These are phyloP conservation scores for Bombus picipes DNA, from an alignment of 1,140 invertebrate species.

Conservation along the genomic window DNA sequence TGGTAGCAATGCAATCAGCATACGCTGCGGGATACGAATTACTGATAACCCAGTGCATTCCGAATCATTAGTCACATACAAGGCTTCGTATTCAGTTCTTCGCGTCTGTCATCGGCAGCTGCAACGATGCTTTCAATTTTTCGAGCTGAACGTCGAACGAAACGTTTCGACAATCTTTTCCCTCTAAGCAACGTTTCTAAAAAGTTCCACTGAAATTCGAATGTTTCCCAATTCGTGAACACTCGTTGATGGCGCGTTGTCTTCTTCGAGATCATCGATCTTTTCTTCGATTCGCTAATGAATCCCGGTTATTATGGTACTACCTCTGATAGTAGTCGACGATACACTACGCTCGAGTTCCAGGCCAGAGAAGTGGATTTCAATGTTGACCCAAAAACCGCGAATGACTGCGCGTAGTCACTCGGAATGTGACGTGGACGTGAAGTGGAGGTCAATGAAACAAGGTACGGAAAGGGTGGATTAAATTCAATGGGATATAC, in stretches of 20 bases:
- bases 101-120: not conserved
- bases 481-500: conserved; percentile 8
- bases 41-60: not conserved
- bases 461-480: not conserved
- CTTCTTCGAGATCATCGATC: conserved; percentile 18
- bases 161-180: not conserved
- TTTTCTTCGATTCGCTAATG: conserved; percentile 10
- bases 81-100: not conserved
- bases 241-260: not conserved
- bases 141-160: not conserved
- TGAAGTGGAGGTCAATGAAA: conserved; percentile 19
- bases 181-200: no score
- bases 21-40: not conserved
- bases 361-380: conserved; percentile 45
- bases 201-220: not conserved
- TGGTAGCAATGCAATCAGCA: not conserved
- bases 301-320: conserved; percentile 31
- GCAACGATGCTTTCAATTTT: not conserved
- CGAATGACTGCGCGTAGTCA: conserved; percentile 28
- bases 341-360: conserved; percentile 9
- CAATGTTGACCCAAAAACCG: conserved; percentile 51
- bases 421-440: conserved; percentile 10
- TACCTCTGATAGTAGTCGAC: not conserved
- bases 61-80: conserved; percentile 28
- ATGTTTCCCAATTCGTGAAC: no score